These are phyloP conservation scores for Dendronephthya gigantea DNA, from an alignment of 64 coral and sea anemone genomes.

Conservation along the genomic window DNA sequence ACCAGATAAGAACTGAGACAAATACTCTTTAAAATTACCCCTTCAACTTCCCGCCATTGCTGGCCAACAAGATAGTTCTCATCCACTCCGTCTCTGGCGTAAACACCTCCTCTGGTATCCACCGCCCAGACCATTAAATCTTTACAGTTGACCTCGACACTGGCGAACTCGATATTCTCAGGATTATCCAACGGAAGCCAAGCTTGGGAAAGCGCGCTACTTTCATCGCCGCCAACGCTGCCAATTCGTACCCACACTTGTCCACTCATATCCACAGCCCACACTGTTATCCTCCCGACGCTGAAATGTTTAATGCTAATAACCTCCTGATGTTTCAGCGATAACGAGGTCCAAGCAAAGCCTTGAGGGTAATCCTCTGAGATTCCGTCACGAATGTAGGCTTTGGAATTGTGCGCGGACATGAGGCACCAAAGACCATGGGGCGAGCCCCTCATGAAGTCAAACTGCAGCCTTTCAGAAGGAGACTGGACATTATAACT, in stretches of 20 bases:
- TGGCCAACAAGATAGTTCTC: conserved; percentile 63
- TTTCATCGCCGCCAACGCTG: conserved; percentile 43
- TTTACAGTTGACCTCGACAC: conserved; percentile 60
- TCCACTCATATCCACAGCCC: conserved; percentile 73
- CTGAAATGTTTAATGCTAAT: conserved; percentile 67
- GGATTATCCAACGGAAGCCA: conserved; percentile 67
- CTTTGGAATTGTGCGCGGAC: not conserved
- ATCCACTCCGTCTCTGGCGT: conserved; percentile 58
- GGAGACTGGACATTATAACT: conserved; percentile 48
- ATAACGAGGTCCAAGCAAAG: conserved; percentile 49
- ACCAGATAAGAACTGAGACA: conserved; percentile 65
- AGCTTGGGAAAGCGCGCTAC: conserved; percentile 33
- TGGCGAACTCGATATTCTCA: conserved; percentile 39
- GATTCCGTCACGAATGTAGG: conserved; percentile 40
- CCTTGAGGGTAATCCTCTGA: conserved; percentile 64
- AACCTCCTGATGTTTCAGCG: conserved; percentile 41
- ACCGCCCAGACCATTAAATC: conserved; percentile 82
- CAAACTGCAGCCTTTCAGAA: not conserved
- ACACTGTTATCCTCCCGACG: conserved; percentile 70
- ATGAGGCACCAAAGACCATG: not conserved
- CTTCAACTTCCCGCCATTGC: conserved; percentile 54
- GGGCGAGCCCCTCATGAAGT: not conserved
- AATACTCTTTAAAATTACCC: conserved; percentile 52
- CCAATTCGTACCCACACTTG: conserved; percentile 75
- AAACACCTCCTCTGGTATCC: conserved; percentile 68